Evolutionary conservation across 2,797 vertebrate species (phyloP), one percentile per base, ranked within the genome.

Genomic region (Morelia viridis): DNA sequence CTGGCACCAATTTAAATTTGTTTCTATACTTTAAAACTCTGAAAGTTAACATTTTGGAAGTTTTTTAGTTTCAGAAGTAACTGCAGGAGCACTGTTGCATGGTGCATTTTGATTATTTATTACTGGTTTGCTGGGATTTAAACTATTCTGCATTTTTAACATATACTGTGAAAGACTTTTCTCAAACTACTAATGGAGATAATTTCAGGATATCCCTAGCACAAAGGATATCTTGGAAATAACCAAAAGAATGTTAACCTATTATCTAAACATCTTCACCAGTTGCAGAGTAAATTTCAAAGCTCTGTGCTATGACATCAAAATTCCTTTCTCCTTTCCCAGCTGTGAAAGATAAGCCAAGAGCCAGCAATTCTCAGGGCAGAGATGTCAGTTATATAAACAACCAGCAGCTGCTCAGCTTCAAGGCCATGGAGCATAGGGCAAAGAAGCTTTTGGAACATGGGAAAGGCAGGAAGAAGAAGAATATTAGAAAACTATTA

Each of bases 211-310:
- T 56, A 85, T 65, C 24, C 58, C 57, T 60, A 71, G 56, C 22
- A 15, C 10, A 91, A 91, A 46, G 15, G 15, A 19, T 19, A 35
- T 19, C 31, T 71, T 87, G 68, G 26, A 46, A 58, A 5, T n/a
- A 41, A 91, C 24, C 9, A 76, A 91, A 85, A 50, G n/a, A 56
- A 86, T 57, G 53, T 24, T 50, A 19, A 57, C 50, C 35, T 31
- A 22, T 71, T 57, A 76, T 91, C 56, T 87, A 60, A 87, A 10
- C 53, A 46, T 24, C 26, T 87, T 76, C 56, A 87, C 10, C 71
- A 64, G 60, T 76, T 91, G 58, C 31, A 85, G 58, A 91, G 64
- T 50, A 91, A 61, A 86, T 41, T 65, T 65, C 50, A 56, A 86
- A 19, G n/a, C 10, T 22, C 46, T 41, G 13, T 28, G 3, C 58